Base-by-base conservation (phyloP, 2,888 invertebrate genomes). In the Heterodera filipjevi region DNA sequence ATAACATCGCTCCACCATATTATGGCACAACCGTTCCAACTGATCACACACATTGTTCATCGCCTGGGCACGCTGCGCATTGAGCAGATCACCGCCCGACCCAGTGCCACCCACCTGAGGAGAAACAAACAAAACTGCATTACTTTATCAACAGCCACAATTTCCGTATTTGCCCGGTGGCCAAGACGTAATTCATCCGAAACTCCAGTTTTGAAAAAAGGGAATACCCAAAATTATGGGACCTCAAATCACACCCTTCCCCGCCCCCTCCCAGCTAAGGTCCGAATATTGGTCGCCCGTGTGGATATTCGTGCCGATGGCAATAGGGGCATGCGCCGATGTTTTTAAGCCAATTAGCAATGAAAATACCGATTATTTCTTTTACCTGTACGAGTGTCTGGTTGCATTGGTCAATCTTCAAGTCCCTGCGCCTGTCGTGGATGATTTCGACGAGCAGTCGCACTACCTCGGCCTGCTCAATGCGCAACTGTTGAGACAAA, bases 381-480 rank as follows among this genome's bases (percentile, higher is more conserved):
- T n/a, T n/a, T n/a, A 92, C 92, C 71, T 91, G 89, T 19, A 92
- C 92, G 46, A 81, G 49, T 35, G 81, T 79, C 71, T 66, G 53
- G 46, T 76, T 75, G 44, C 76, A 70, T 53, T 85, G 80, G 77
- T 83, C 83, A 71, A 83, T 79, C 33, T 85, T 83, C 66, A 83
- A 64, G 33, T 82, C 84, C 90, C 87, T 77, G 92, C 93, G 92
- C 91, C 94, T 95, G 91, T 99, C 98, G 89, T 99, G 92, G 90
- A 99, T 99, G 90, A 98, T 97, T 33, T 97, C 96, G 71, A 99
- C 97, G 82, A 99, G 91, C 75, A 99, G 92, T 91, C 94, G 95
- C 91, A 97, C 97, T 30, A 99, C 97, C 91, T 99, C 99, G 22
- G 83, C 82, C 68, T 89, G 89, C 77, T 90, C 90, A 76, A 91